Conservation (phyloP, 2,113 vertebrate species). For the Rhipidura dahli region DNA sequence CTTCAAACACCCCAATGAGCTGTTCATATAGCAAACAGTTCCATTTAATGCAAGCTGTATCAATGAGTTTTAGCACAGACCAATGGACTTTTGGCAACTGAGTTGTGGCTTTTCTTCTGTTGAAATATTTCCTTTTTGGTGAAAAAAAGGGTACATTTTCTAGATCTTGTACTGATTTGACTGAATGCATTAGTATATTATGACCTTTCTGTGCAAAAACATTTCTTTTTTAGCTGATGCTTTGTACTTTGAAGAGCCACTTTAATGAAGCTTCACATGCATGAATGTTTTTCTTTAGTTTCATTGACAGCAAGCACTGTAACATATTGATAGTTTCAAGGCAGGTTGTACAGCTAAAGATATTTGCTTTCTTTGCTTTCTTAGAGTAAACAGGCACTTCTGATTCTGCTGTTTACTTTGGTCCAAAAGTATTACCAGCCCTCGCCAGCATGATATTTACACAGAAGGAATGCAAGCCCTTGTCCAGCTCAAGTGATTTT, state of each 20-base stretch:
- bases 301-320: neutral
- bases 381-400: constrained; percentile 1
- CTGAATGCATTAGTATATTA: neutral
- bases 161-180: neutral
- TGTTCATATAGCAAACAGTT: neutral
- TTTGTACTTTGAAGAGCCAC: neutral
- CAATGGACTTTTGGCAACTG: neutral
- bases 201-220: neutral
- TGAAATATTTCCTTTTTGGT: neutral
- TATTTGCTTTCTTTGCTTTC: constrained; percentile 31
- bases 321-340: neutral
- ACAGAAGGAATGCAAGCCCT: neutral
- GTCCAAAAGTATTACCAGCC: neutral
- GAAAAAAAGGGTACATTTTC: neutral
- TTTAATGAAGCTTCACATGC: neutral
- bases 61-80: neutral
- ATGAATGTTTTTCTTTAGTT: neutral
- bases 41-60: neutral
- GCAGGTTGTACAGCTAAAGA: neutral
- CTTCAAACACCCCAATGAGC: neutral
- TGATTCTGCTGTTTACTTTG: constrained; percentile 25
- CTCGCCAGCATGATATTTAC: neutral
- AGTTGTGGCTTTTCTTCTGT: neutral
- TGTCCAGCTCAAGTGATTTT: constrained; percentile 21
- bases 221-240: neutral